phyloP scores from a whole-genome alignment of 2,113 vertebrate species.

The Aptenodytes patagonicus region DNA sequence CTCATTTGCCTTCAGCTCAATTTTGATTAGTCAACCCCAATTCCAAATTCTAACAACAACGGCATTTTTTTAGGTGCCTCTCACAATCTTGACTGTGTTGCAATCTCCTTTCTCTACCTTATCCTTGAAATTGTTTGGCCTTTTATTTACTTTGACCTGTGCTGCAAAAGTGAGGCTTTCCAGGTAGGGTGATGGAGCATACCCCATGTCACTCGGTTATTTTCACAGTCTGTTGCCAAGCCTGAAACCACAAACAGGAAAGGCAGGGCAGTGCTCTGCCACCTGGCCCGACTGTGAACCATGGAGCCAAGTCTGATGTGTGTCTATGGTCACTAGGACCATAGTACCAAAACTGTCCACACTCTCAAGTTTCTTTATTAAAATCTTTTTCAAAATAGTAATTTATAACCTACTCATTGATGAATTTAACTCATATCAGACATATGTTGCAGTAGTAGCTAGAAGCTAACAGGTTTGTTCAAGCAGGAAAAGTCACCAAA shows the following conservation, averaged over 20 bases:
- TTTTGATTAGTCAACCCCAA: background rate
- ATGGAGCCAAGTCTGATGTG: too few relatives aligned
- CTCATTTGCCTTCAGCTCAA: background rate
- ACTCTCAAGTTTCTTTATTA: background rate
- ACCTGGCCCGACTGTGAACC: too few relatives aligned
- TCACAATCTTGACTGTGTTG: background rate
- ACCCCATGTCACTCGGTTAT: accelerated
- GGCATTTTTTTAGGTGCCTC: background rate
- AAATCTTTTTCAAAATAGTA: background rate
- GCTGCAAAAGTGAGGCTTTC: accelerated
- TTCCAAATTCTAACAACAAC: background rate
- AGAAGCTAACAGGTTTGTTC: background rate
- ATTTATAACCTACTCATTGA: background rate
- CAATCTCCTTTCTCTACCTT: background rate
- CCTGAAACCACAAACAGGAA: background rate
- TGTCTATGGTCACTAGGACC: accelerated
- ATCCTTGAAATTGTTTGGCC: background rate
- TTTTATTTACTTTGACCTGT: background rate
- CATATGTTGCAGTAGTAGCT: background rate
- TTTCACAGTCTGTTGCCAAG: background rate
- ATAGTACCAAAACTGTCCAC: too few relatives aligned
- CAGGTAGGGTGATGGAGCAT: accelerated
- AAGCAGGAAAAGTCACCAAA: background rate
- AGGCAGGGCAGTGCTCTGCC: background rate
- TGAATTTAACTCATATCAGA: background rate